Evolutionary conservation across 2,113 vertebrate species (phyloP).

Genomic region (Scomber japonicus): DNA sequence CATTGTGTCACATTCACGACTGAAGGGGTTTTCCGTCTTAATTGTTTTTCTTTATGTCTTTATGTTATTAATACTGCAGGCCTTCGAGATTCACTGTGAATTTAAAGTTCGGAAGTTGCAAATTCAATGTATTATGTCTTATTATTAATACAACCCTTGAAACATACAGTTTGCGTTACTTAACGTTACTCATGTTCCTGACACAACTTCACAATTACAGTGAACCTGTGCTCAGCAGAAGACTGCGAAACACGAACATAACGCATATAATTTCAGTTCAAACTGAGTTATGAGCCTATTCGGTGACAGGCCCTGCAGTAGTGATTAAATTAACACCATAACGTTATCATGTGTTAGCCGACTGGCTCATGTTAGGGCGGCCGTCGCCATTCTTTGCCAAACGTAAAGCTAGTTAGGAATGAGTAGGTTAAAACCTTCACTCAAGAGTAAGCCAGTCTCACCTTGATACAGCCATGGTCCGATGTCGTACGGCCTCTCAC

Average conservation of each 20-base stretch:
- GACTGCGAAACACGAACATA: neutral
- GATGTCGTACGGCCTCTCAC: slow-evolving; percentile 9
- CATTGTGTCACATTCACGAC: too few relatives aligned
- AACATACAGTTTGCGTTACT: neutral
- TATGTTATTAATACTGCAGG: too few relatives aligned
- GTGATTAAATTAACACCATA: neutral
- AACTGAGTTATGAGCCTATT: neutral
- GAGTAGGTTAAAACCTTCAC: slow-evolving; percentile 48
- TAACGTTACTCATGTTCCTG: neutral
- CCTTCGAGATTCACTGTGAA: too few relatives aligned
- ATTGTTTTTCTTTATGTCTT: too few relatives aligned
- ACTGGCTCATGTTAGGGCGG: slow-evolving; percentile 5
- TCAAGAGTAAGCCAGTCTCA: slow-evolving; percentile 52
- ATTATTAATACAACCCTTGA: neutral
- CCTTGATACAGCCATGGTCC: slow-evolving; percentile 85
- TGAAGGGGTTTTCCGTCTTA: too few relatives aligned
- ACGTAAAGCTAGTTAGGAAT: slow-evolving; percentile 30
- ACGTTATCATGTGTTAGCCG: slow-evolving; percentile 11
- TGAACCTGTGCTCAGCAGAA: neutral
- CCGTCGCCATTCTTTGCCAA: slow-evolving; percentile 38
- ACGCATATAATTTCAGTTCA: neutral
- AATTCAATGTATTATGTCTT: too few relatives aligned
- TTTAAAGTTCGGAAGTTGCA: too few relatives aligned
- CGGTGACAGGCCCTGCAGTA: neutral
- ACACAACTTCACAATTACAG: neutral